Base-by-base conservation (phyloP, 2,888 invertebrate genomes). In the Rapana venosa region DNA sequence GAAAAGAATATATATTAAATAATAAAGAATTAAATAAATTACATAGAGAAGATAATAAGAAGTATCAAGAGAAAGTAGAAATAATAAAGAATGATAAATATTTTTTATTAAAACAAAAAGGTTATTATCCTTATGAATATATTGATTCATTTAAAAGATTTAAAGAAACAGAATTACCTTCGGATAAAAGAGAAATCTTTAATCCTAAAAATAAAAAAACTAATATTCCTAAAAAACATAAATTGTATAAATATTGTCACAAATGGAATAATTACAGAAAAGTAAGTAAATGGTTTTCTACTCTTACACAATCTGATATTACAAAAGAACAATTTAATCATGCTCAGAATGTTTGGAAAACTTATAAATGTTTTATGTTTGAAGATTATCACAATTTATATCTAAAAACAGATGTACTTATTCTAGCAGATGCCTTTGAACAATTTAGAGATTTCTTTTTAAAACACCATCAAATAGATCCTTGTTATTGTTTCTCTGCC, bases 171-270 rank as follows among this genome's bases (percentile, higher is more conserved):
- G 0, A n/a, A 4, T n/a, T n/a, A 66, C 66, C n/a, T n/a, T n/a
- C 74, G 66, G 70, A 87, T n/a, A 61, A 35, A 2, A 74, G 1
- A 2, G n/a, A 30, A 74, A 8, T 5, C n/a, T n/a, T 74, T 74
- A n/a, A 74, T n/a, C n/a, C 74, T n/a, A 74, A n/a, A 74, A n/a
- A 74, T 0, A 74, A 11, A 2, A n/a, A 11, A 87, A 20, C 47
- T 35, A 61, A 61, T 32, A 35, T 70, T 30, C 26, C 30, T 87
- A 87, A 74, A 66, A 90, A 90, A 47, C 90, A 88, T 88, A 89
- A 89, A 36, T 83, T 61, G 22, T 89, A 90, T 66, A 32, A 74
- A 89, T 91, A 92, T 70, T 91, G 85, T 90, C 90, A 90, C 79
- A 89, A 92, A 84, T 70, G 70, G 70, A 0, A 2, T 70, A 70